phyloP scores from a whole-genome alignment of 2,797 vertebrate genomes.

The Sandelia bainsii region DNA sequence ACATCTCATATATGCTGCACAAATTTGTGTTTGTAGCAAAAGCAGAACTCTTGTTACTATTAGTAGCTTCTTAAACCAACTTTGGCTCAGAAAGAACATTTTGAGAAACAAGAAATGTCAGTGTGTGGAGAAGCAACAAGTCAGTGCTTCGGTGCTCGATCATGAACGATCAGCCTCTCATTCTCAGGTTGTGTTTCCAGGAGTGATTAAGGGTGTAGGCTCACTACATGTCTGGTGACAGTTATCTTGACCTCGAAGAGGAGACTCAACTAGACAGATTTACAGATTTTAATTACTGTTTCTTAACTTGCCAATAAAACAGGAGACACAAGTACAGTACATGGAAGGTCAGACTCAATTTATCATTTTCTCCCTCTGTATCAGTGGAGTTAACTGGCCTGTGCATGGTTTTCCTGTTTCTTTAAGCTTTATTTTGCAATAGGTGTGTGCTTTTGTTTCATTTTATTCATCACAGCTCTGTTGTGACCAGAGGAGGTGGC shows the following conservation, averaged over 20 bases:
- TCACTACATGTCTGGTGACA: slow-evolving; percentile 29
- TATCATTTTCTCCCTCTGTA: neutral
- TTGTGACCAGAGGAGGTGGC: too few relatives aligned
- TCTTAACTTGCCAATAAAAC: slow-evolving; percentile 10
- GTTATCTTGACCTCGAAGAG: slow-evolving; percentile 14
- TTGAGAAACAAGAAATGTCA: neutral
- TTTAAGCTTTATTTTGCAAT: too few relatives aligned
- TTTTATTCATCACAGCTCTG: neutral
- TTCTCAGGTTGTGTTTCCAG: slow-evolving; percentile 31
- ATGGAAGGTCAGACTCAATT: neutral
- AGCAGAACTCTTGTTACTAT: too few relatives aligned
- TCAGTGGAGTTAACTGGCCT: neutral
- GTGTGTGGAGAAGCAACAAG: neutral
- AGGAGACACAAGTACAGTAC: neutral
- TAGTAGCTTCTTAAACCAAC: neutral
- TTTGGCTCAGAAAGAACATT: neutral
- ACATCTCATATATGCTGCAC: neutral
- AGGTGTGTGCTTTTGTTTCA: neutral
- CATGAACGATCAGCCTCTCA: neutral
- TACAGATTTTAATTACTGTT: neutral
- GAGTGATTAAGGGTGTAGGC: slow-evolving; percentile 7
- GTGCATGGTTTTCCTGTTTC: too few relatives aligned
- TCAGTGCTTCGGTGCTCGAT: neutral
- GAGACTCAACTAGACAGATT: slow-evolving; percentile 36
- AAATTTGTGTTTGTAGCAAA: neutral